Base-by-base conservation (phyloP, 2,113 vertebrate genomes). In the Grallaria varia region DNA sequence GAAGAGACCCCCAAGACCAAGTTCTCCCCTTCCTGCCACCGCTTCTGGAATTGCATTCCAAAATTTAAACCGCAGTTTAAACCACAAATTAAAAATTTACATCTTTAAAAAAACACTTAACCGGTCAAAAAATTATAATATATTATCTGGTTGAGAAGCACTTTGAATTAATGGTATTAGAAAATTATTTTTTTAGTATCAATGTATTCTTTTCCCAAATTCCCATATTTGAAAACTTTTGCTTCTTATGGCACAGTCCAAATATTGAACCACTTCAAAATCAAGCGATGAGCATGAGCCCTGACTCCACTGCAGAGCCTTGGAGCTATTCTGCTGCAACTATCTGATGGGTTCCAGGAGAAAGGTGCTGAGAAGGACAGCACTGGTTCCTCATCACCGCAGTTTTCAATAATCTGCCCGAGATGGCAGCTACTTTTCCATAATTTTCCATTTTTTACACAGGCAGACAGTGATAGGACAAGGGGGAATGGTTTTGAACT, bases 321-420 rank as follows among this genome's bases (percentile, higher is more conserved):
- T 35, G 17, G 55, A 33, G 40, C 21, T 22, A 4, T 22, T 35
- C n/a, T 59, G 15, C n/a, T 60, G 13, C 8, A 27, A 40, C 10
- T 12, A 8, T 2, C 25, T 19, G 19, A 19, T 5, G 17, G 5
- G 1, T 47, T 23, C 40, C 60, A 33, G 60, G 45, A 68, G 53
- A 23, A 39, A 35, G 64, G 44, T 16, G 14, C 44, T 3, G 31
- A 8, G 16, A 14, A 35, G 58, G 11, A 50, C 49, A 58, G 22
- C 35, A 6, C 1, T 1, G 1, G 35, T 27, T 42, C 19, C 5
- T 11, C 9, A 3, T 7, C 50, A 28, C 25, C 6, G 7, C 10
- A 3, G 30, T 11, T 79, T 31, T 11, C 33, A 18, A 4, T 39
- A 45, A 45, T 40, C 28, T 50, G 31, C 45, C 53, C 13, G 55